phyloP scores from a whole-genome alignment of 2,888 invertebrate genomes.

The Zootermopsis nevadensis region DNA sequence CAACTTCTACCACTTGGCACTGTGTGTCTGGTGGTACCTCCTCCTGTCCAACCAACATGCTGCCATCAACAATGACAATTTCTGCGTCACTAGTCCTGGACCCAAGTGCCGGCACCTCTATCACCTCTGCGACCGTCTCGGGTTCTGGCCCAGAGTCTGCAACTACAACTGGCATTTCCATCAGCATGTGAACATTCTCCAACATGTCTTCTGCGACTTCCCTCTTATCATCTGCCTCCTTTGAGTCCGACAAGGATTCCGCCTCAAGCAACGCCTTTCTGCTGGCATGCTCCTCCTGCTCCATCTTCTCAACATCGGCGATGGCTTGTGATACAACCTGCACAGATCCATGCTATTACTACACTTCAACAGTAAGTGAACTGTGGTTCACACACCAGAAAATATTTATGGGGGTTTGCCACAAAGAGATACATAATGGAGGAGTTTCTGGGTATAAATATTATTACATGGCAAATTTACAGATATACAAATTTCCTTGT shows the following conservation, averaged over 20 bases:
- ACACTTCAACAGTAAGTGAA: too few species aligned
- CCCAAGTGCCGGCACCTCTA: slow-evolving; percentile 25
- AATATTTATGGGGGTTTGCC: too few species aligned
- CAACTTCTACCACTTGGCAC: slow-evolving; percentile 8
- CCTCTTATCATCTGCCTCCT: background rate
- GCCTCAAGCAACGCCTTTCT: background rate
- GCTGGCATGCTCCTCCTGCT: background rate
- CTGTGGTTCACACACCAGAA: too few species aligned
- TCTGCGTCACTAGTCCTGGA: background rate
- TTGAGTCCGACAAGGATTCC: background rate
- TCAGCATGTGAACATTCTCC: background rate
- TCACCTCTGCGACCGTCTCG: slow-evolving; percentile 7
- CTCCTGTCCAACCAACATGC: slow-evolving; percentile 5
- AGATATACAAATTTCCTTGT: too few species aligned
- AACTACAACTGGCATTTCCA: slow-evolving; percentile 4
- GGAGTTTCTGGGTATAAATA: too few species aligned
- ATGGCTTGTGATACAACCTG: slow-evolving; percentile 21
- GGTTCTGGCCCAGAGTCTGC: background rate
- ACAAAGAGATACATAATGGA: too few species aligned
- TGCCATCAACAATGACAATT: slow-evolving; percentile 24
- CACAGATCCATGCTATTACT: background rate
- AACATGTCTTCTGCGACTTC: too few species aligned
- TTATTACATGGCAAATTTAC: too few species aligned
- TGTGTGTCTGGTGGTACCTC: slow-evolving; percentile 5
- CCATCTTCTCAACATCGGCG: slow-evolving; percentile 13